phyloP scores from a whole-genome alignment of 2,797 vertebrate species.

The Onychomys torridus region DNA sequence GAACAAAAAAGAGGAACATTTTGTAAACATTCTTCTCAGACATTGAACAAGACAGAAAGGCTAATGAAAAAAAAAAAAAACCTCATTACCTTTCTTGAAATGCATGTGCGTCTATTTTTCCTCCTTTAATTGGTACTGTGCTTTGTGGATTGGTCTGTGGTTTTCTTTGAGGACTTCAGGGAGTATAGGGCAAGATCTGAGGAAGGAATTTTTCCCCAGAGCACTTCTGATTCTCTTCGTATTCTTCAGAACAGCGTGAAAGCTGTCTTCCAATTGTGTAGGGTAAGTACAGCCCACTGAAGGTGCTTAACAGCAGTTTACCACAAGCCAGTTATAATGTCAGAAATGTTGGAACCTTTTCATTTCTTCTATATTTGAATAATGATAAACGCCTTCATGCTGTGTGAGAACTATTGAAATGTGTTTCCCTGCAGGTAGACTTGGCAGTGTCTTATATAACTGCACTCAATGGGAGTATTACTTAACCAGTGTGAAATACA shows the following conservation, averaged over 20 bases:
- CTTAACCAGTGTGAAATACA: slow-evolving; percentile 79
- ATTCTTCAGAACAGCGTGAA: slow-evolving; percentile 65
- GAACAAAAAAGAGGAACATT: background rate
- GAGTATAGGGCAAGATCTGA: background rate
- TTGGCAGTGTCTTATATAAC: slow-evolving; percentile 77
- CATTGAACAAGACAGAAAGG: slow-evolving; percentile 26
- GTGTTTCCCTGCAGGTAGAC: slow-evolving; percentile 84
- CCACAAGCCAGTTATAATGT: slow-evolving; percentile 77
- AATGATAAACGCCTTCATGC: slow-evolving; percentile 82
- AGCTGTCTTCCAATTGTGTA: slow-evolving; percentile 67
- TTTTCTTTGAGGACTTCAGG: slow-evolving; percentile 5
- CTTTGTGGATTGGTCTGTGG: background rate
- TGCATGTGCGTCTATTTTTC: background rate
- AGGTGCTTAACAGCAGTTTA: slow-evolving; percentile 76
- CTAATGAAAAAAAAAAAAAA: background rate
- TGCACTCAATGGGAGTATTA: slow-evolving; percentile 59
- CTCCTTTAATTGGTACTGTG: slow-evolving; percentile 10
- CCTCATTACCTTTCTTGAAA: slow-evolving; percentile 22
- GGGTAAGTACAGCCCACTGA: slow-evolving; percentile 68
- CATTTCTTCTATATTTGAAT: slow-evolving; percentile 81
- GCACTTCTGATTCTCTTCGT: slow-evolving; percentile 60
- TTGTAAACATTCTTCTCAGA: slow-evolving; percentile 31
- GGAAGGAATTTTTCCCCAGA: slow-evolving; percentile 40
- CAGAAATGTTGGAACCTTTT: slow-evolving; percentile 75
- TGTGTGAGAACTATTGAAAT: slow-evolving; percentile 84